Percentiles rank a stretch among this genome's conserved stretches.
phyloP scores from a whole-genome alignment of 2,113 vertebrate genomes.

The Psammodynastes pulverulentus region DNA sequence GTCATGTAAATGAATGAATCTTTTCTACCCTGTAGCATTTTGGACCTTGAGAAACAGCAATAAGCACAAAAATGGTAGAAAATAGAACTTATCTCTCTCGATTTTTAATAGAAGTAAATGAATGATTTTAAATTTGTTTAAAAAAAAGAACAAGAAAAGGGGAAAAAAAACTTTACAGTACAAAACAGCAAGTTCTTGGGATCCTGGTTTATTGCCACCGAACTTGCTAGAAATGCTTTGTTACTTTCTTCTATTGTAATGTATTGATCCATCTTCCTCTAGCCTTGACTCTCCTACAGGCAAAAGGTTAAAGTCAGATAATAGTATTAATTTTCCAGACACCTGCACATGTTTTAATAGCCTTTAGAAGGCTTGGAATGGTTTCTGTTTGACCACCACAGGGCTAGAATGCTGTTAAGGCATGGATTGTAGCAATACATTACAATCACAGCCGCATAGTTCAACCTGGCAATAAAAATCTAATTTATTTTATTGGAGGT shows the following conservation, averaged over 20 bases:
- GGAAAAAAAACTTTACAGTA: slow-evolving; percentile 42
- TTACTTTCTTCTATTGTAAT: slow-evolving; percentile 50
- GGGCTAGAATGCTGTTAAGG: slow-evolving; percentile 75
- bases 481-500: slow-evolving; percentile 69
- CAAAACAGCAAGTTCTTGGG: slow-evolving; percentile 20
- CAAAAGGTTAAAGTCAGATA: slow-evolving; percentile 73
- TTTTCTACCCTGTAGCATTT: slow-evolving; percentile 25
- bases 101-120: slow-evolving; percentile 57
- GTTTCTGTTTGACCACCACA: slow-evolving; percentile 72
- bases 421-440: slow-evolving; percentile 68
- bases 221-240: slow-evolving; percentile 50
- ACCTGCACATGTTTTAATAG: slow-evolving; percentile 78
- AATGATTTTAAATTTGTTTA: slow-evolving; percentile 26
- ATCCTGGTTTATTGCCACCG: slow-evolving; percentile 31
- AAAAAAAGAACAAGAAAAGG: slow-evolving; percentile 26
- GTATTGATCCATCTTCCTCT: slow-evolving; percentile 71
- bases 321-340: slow-evolving; percentile 80
- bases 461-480: slow-evolving; percentile 65
- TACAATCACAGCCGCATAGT: slow-evolving; percentile 62
- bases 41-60: slow-evolving; percentile 53
- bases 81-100: slow-evolving; percentile 35
- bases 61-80: slow-evolving; percentile 43
- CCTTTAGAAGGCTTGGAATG: slow-evolving; percentile 71
- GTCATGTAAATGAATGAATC: slow-evolving; percentile 55
- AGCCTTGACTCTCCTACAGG: slow-evolving; percentile 68